These are phyloP conservation scores for Hylaeus volcanicus DNA, from an alignment of 1,140 invertebrate genomes.

Conservation along the genomic window DNA sequence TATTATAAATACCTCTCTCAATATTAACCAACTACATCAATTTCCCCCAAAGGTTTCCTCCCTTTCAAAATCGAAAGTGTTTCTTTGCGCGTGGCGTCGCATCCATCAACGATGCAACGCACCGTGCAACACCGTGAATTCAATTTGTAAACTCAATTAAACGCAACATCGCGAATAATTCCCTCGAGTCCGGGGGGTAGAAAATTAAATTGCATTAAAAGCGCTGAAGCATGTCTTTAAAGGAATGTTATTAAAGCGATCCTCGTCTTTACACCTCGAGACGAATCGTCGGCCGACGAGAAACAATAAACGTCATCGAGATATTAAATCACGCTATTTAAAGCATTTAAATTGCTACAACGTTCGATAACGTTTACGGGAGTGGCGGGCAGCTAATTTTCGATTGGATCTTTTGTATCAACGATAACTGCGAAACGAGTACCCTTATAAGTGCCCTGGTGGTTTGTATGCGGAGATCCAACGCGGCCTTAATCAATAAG, in stretches of 20 bases:
- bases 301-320: slow-evolving; percentile 19
- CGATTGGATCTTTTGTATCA: slow-evolving; percentile 10
- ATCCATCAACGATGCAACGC: background rate
- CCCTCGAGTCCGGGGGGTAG: too few relatives aligned
- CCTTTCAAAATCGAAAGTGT: background rate
- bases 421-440: background rate
- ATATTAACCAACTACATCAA: too few relatives aligned
- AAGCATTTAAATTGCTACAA: slow-evolving; percentile 17
- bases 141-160: background rate
- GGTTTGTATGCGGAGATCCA: slow-evolving; percentile 1
- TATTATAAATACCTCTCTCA: too few relatives aligned
- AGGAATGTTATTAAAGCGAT: background rate
- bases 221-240: too few relatives aligned
- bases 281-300: too few relatives aligned
- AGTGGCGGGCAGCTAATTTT: slow-evolving; percentile 3
- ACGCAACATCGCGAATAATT: background rate
- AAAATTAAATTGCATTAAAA: slow-evolving; percentile 8
- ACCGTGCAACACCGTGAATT: background rate
- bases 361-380: background rate
- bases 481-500: slow-evolving; percentile 58
- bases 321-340: slow-evolving; percentile 12
- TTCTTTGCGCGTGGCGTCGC: too few relatives aligned
- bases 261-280: slow-evolving; percentile 7
- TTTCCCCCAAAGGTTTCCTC: too few relatives aligned
- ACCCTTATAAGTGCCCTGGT: slow-evolving; percentile 7